Conservation (phyloP, 2,113 vertebrate species). For the Microtus montanus region DNA sequence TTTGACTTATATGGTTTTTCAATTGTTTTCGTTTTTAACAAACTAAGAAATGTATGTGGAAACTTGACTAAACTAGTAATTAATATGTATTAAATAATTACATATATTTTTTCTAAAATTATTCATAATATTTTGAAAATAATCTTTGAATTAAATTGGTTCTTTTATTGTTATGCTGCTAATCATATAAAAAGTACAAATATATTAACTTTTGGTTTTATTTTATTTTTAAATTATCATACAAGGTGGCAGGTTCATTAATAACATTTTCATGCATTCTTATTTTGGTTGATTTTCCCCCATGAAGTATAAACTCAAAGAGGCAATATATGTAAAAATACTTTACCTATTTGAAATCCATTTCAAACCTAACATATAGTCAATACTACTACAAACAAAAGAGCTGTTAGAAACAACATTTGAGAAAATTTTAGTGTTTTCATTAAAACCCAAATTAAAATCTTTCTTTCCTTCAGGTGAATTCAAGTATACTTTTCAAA, state of each 20-base stretch:
- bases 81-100: not conserved
- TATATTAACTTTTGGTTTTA: not conserved
- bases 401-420: not conserved
- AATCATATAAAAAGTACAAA: not conserved
- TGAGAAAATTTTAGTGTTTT: not conserved
- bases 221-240: not conserved
- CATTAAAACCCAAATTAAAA: not conserved
- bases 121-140: not conserved
- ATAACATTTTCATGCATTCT: not conserved
- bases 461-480: constrained; percentile 8
- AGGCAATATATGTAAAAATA: not conserved
- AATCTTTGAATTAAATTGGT: not conserved
- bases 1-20: not conserved
- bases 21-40: not conserved
- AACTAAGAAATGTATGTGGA: not conserved
- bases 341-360: not conserved
- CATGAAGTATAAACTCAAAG: not conserved
- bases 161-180: not conserved
- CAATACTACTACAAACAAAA: not conserved
- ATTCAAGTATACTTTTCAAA: not conserved
- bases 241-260: not conserved
- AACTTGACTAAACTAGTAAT: not conserved
- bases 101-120: not conserved
- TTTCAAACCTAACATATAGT: not conserved
- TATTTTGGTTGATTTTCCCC: not conserved